Evolutionary conservation across 1,140 invertebrate species (phyloP).

Genomic region (Maconellicoccus hirsutus): DNA sequence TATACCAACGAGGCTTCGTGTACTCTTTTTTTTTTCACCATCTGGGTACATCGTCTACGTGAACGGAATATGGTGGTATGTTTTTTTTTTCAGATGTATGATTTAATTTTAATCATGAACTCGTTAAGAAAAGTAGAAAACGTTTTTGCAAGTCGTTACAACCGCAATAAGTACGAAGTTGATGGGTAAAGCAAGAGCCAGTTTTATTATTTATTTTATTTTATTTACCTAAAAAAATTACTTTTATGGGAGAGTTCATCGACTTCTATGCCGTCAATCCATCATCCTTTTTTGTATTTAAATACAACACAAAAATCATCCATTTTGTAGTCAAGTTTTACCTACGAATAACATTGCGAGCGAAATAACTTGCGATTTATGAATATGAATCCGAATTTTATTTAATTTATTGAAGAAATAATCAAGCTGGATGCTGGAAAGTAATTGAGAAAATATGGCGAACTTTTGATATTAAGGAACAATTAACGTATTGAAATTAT

Average conservation of each 20-base stretch:
- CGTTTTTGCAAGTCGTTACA: constrained; percentile 3
- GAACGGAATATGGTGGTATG: neutral
- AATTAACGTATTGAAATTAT: too few species aligned
- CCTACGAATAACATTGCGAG: too few species aligned
- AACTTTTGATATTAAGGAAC: too few species aligned
- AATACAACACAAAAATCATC: too few species aligned
- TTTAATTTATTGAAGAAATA: too few species aligned
- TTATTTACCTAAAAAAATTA: neutral
- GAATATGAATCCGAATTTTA: too few species aligned
- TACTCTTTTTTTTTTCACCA: neutral
- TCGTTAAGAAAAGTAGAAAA: constrained; percentile 1
- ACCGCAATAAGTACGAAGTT: neutral
- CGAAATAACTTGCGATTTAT: too few species aligned
- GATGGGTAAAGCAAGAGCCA: neutral
- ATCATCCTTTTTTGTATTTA: too few species aligned
- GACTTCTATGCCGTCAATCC: neutral
- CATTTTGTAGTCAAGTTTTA: too few species aligned
- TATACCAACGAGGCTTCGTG: neutral
- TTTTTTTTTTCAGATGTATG: neutral
- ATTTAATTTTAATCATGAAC: constrained; percentile 10
- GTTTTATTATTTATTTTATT: constrained; percentile 10
- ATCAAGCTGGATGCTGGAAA: too few species aligned
- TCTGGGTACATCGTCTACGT: neutral
- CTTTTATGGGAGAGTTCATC: constrained; percentile 7
- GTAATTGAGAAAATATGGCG: too few species aligned